Percentiles rank a stretch among this genome's conserved stretches.
These are phyloP conservation scores for Microcebus jonahi DNA, from an alignment of 2,113 vertebrate species.

Conservation along the genomic window DNA sequence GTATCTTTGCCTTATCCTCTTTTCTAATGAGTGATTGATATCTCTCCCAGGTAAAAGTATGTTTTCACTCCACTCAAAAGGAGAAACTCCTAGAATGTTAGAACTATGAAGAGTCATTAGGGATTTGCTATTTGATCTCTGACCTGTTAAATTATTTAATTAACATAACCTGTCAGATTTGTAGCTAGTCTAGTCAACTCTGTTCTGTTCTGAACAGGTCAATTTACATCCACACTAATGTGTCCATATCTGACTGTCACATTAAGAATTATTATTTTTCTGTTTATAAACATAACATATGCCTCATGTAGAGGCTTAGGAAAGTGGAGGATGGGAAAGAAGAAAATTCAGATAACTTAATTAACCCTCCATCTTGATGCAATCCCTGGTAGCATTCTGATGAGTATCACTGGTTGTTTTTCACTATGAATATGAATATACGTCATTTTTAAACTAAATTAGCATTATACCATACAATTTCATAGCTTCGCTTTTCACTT, in stretches of 20 bases:
- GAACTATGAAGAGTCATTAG: not conserved
- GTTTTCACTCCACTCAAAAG: not conserved
- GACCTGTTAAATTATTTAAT: not conserved
- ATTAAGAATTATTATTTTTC: not conserved
- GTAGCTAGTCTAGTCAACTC: not conserved
- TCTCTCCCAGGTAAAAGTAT: not conserved
- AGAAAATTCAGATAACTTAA: not conserved
- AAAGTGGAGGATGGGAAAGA: not conserved
- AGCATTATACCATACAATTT: not conserved
- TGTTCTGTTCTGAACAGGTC: not conserved
- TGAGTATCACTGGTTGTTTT: not conserved
- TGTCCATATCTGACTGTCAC: not conserved
- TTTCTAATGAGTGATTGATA: not conserved
- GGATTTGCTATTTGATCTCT: not conserved
- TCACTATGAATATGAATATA: not conserved
- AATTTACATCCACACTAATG: not conserved
- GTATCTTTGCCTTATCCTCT: not conserved
- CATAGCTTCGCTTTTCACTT: not conserved
- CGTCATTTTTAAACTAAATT: not conserved
- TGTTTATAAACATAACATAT: slow-evolving; percentile 3
- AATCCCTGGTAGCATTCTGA: not conserved
- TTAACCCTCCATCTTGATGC: not conserved
- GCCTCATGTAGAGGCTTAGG: not conserved
- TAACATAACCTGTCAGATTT: not conserved
- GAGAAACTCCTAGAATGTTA: not conserved